These are phyloP conservation scores for Anodontia alba DNA, from an alignment of 2,888 invertebrate genomes.

Conservation along the genomic window DNA sequence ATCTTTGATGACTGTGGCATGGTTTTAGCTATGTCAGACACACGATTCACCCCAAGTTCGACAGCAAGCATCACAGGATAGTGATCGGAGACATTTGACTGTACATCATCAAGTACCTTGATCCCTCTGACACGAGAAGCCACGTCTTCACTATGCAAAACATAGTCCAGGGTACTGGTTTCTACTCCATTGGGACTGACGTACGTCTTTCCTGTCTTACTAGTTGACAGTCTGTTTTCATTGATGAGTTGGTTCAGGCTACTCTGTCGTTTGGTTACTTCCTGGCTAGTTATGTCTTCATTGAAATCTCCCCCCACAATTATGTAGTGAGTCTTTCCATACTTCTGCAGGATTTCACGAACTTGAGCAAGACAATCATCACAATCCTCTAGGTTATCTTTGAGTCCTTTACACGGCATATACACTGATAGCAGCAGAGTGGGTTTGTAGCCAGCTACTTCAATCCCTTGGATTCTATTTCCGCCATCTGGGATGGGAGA, in stretches of 20 bases:
- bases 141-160: background rate
- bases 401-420: background rate
- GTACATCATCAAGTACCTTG: background rate
- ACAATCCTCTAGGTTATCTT: background rate
- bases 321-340: background rate
- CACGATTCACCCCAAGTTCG: background rate
- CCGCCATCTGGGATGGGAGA: background rate
- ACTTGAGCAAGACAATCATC: background rate
- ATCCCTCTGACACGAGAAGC: background rate
- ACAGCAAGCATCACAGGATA: conserved; percentile 5
- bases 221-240: background rate
- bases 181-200: background rate
- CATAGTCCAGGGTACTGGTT: conserved; percentile 1
- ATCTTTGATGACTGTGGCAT: background rate
- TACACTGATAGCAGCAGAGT: background rate
- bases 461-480: background rate
- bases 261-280: background rate
- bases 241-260: background rate
- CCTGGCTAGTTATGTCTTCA: background rate
- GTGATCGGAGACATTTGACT: conserved; percentile 2
- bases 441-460: background rate
- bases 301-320: background rate
- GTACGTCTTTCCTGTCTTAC: background rate
- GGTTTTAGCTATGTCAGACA: background rate
- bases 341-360: background rate